phyloP scores from a whole-genome alignment of 2,888 invertebrate species.

The Tholera decimalis region DNA sequence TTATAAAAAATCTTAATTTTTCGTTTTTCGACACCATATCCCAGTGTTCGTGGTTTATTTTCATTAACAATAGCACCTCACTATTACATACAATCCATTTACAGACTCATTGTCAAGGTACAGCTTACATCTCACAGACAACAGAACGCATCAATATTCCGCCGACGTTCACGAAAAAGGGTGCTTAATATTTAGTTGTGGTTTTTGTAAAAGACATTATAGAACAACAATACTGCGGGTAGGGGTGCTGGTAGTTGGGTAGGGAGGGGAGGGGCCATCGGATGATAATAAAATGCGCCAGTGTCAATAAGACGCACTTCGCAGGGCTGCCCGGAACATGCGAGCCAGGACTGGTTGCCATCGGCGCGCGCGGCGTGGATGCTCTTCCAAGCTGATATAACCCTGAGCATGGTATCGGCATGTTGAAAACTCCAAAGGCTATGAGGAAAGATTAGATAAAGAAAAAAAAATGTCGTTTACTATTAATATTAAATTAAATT shows the following conservation, averaged over 20 bases:
- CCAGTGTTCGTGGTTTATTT: background rate
- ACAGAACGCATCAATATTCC: constrained; percentile 59
- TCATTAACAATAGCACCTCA: background rate
- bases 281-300: constrained; percentile 74
- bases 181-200: constrained; percentile 63
- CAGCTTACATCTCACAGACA: constrained; percentile 26
- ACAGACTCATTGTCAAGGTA: constrained; percentile 6
- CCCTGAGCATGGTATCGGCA: background rate
- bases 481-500: no score
- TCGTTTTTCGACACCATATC: background rate
- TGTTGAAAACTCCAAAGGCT: no score
- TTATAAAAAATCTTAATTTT: no score
- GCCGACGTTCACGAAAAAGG: constrained; percentile 52
- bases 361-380: background rate
- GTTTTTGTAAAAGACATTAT: constrained; percentile 66
- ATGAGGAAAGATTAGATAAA: no score
- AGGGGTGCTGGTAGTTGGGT: background rate
- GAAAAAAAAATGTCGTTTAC: no score
- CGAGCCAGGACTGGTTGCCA: constrained; percentile 2
- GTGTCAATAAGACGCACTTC: constrained; percentile 67
- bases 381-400: background rate
- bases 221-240: constrained; percentile 55
- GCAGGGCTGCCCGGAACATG: constrained; percentile 23
- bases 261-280: constrained; percentile 46
- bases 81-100: background rate